Evolutionary conservation across 2,113 vertebrate genomes (phyloP).

Genomic region (Okapia johnstoni): DNA sequence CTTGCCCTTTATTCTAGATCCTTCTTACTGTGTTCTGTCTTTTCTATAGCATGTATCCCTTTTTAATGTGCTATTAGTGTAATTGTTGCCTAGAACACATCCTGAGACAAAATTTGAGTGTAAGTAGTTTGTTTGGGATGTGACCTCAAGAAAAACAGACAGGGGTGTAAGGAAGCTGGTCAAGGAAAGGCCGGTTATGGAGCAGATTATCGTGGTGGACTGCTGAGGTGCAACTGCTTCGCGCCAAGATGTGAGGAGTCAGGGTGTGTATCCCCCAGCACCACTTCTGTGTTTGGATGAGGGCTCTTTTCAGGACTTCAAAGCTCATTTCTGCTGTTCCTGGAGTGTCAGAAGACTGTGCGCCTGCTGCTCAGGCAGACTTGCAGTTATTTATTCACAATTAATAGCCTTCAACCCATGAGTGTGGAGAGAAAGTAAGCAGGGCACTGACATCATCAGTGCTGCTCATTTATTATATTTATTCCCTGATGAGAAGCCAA

Average conservation of each 20-base stretch:
- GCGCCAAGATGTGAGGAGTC: neutral
- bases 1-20: neutral
- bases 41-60: neutral
- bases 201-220: neutral
- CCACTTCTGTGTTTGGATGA: neutral
- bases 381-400: neutral
- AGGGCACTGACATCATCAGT: neutral
- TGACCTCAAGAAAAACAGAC: neutral
- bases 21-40: neutral
- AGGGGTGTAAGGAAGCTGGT: neutral
- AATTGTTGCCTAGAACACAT: neutral
- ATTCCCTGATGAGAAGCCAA: neutral
- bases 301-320: neutral
- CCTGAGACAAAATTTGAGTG: neutral
- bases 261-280: neutral
- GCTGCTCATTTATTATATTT: neutral
- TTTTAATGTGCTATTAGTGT: neutral
- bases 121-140: neutral
- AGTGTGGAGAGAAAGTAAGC: neutral
- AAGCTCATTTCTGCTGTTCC: neutral
- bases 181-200: neutral
- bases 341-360: neutral
- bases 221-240: neutral
- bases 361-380: neutral
- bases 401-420: neutral